Percentiles rank a stretch among this genome's conserved stretches.
Conservation (phyloP, 1,140 invertebrate genomes). For the Drosophila repleta region DNA sequence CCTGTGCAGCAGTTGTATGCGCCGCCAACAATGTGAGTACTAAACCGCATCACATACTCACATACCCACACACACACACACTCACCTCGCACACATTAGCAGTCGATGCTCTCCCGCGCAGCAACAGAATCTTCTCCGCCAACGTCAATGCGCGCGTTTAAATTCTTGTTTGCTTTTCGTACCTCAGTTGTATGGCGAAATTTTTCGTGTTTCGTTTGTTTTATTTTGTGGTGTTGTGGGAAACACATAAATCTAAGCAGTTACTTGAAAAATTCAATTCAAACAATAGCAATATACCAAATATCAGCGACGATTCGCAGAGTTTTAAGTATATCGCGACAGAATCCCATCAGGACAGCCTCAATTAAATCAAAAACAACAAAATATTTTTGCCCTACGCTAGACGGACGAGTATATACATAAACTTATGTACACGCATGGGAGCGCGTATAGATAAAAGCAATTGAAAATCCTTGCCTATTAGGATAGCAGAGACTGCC, state of each 20-base stretch:
- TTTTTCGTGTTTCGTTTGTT: slow-evolving; percentile 82
- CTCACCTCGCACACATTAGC: slow-evolving; percentile 20
- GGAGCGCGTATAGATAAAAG: slow-evolving; percentile 19
- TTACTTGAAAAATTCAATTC: slow-evolving; percentile 27
- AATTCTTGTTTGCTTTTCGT: slow-evolving; percentile 82
- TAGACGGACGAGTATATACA: neutral
- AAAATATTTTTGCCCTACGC: slow-evolving; percentile 2
- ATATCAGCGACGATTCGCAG: slow-evolving; percentile 1
- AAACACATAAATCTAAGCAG: slow-evolving; percentile 49
- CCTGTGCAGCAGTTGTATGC: slow-evolving; percentile 61
- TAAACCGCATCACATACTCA: slow-evolving; percentile 28
- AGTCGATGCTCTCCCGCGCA: slow-evolving; percentile 66
- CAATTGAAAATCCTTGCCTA: slow-evolving; percentile 10
- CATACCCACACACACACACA: slow-evolving; percentile 17
- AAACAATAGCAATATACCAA: slow-evolving; percentile 23
- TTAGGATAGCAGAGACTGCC: neutral
- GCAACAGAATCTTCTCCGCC: slow-evolving; percentile 55
- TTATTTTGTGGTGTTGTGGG: slow-evolving; percentile 71
- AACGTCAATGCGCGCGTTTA: slow-evolving; percentile 73
- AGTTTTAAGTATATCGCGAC: neutral
- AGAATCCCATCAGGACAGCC: neutral
- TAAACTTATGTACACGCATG: slow-evolving; percentile 3
- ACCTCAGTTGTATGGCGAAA: slow-evolving; percentile 80
- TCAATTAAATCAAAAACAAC: neutral
- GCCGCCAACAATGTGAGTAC: slow-evolving; percentile 43